Percentiles rank a stretch among this genome's conserved stretches.
Conservation (phyloP, 2,113 vertebrate species). For the Patagioenas fasciata region DNA sequence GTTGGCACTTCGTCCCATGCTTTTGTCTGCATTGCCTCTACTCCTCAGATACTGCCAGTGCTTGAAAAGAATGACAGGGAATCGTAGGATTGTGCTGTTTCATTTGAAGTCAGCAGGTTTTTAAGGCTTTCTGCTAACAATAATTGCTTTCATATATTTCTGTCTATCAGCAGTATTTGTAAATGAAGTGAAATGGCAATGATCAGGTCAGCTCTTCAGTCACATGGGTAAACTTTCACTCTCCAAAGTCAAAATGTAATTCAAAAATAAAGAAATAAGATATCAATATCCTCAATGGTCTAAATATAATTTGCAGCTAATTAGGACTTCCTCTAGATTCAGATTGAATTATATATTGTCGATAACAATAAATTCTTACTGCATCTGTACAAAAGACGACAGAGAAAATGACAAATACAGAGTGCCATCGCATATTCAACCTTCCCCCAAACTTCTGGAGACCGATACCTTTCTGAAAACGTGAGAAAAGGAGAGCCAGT, state of each 20-base stretch:
- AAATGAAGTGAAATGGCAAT: slow-evolving; percentile 79
- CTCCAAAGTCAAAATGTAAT: slow-evolving; percentile 76
- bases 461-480: slow-evolving; percentile 25
- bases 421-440: slow-evolving; percentile 47
- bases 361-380: slow-evolving; percentile 77
- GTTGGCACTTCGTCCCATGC: slow-evolving; percentile 51
- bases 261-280: slow-evolving; percentile 55
- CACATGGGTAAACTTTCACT: slow-evolving; percentile 75
- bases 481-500: slow-evolving; percentile 46
- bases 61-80: slow-evolving; percentile 72
- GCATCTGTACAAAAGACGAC: slow-evolving; percentile 73
- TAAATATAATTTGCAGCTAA: slow-evolving; percentile 56
- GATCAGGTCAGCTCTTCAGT: slow-evolving; percentile 73
- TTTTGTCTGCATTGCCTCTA: slow-evolving; percentile 64
- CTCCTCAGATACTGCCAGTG: slow-evolving; percentile 66
- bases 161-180: slow-evolving; percentile 92
- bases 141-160: slow-evolving; percentile 89
- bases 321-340: slow-evolving; percentile 58
- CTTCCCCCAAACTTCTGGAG: slow-evolving; percentile 54
- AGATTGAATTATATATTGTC: slow-evolving; percentile 43
- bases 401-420: slow-evolving; percentile 65
- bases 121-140: slow-evolving; percentile 97
- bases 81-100: slow-evolving; percentile 80
- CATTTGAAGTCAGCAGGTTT: slow-evolving; percentile 96
- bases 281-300: slow-evolving; percentile 41